Evolutionary conservation across 2,888 invertebrate genomes (phyloP).

Genomic region (Oeneis ivallda): DNA sequence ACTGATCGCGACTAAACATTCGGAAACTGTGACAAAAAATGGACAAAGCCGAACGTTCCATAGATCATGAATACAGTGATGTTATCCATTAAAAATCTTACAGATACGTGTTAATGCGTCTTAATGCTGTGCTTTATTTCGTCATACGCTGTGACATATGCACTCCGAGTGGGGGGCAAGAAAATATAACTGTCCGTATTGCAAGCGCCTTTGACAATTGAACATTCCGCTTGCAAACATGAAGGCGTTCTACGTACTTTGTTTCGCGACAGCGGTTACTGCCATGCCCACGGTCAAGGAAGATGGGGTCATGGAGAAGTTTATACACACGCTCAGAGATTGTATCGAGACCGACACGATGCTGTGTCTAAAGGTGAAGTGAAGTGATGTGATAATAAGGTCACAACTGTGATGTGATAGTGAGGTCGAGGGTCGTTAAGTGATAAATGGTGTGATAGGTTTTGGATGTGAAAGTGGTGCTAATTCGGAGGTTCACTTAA

Average conservation of each 20-base stretch:
- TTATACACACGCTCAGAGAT: conserved; percentile 81
- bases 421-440: conserved; percentile 4
- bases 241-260: conserved; percentile 66
- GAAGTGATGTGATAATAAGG: conserved; percentile 55
- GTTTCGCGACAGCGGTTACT: conserved; percentile 58
- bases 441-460: conserved; percentile 5
- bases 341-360: conserved; percentile 86
- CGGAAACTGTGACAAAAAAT: background rate
- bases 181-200: conserved; percentile 72
- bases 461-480: background rate
- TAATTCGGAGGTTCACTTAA: background rate
- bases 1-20: background rate
- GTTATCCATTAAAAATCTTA: conserved; percentile 49
- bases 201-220: conserved; percentile 71
- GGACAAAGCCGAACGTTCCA: background rate
- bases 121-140: conserved; percentile 57
- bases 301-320: conserved; percentile 64
- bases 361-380: conserved; percentile 87
- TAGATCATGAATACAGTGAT: background rate
- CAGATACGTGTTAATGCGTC: conserved; percentile 60
- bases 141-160: conserved; percentile 71
- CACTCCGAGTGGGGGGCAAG: conserved; percentile 63
- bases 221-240: conserved; percentile 64
- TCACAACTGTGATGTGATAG: conserved; percentile 51
- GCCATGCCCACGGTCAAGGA: conserved; percentile 70